Evolutionary conservation across 2,888 invertebrate species (phyloP), one percentile per base, ranked within the genome.

Genomic region (Ptilodon capucinus): DNA sequence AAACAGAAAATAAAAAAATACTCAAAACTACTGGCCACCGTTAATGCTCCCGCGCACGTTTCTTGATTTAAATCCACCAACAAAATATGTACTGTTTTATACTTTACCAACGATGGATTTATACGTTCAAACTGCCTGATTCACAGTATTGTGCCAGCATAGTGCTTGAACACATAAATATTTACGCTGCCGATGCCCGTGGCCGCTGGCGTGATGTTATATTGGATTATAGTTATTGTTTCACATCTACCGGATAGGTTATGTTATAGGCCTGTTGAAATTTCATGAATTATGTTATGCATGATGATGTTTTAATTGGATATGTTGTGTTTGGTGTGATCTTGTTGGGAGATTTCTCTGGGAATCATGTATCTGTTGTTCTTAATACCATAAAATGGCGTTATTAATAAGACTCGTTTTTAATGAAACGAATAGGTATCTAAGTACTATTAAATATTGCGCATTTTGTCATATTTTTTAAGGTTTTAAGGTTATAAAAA

Each of bases 1-100:
- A n/a, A n/a, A n/a, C n/a, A n/a, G n/a, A n/a, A n/a, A n/a, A n/a
- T n/a, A n/a, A n/a, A n/a, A n/a, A n/a, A n/a, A n/a, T n/a, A n/a
- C n/a, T n/a, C n/a, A n/a, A 17, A 48, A 30, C 13, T 1, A 38
- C 54, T 81, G 58, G 69, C 7, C 55, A 75, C 74, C 60, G 21
- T 44, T 72, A 30, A 44, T 58, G 62, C 71, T 74, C 79, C 51
- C 73, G 77, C 83, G 76, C 82, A 79, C 72, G 76, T 72, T 76
- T 68, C 81, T 82, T 83, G 82, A 86, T 86, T 84, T 86, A 87
- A 84, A 75, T 76, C 74, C 71, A 60, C 65, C 72, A 81, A 79
- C 82, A 81, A 84, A 82, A 84, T 85, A 86, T 86, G 81, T 81
- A 87, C 81, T 88, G 86, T 77, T 84, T 84, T 81, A 86, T 81